A percentile compares a stretch with the other conserved stretches of the same genome.
Conservation (phyloP, 1,140 invertebrate species). For the Drosophila ohnishii region DNA sequence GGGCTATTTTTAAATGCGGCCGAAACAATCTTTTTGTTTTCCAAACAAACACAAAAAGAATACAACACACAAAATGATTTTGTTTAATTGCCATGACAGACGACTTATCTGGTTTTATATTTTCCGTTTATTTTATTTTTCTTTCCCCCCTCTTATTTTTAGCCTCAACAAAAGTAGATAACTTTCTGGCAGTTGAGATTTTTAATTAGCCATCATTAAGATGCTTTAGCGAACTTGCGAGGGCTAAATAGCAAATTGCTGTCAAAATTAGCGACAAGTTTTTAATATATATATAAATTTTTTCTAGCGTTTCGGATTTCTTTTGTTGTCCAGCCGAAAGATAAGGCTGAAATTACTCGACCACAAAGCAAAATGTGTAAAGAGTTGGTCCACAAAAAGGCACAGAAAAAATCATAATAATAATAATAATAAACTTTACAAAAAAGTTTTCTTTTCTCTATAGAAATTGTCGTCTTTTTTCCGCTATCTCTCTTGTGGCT, state of each 20-base stretch:
- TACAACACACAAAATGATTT: slow-evolving; percentile 42
- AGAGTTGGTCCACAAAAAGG: slow-evolving; percentile 31
- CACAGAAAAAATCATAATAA: slow-evolving; percentile 14
- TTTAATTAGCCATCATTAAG: slow-evolving; percentile 77
- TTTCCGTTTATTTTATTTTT: slow-evolving; percentile 10
- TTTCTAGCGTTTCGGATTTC: slow-evolving; percentile 27
- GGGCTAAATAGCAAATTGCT: slow-evolving; percentile 63
- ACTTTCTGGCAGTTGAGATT: slow-evolving; percentile 66
- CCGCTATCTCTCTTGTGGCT: slow-evolving; percentile 30
- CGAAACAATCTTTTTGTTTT: slow-evolving; percentile 68
- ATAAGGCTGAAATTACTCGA: slow-evolving; percentile 61
- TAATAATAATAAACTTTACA: slow-evolving; percentile 48
- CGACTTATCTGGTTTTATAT: slow-evolving; percentile 61
- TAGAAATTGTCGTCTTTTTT: slow-evolving; percentile 32
- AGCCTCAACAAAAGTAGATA: slow-evolving; percentile 41
- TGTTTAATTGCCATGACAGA: slow-evolving; percentile 68
- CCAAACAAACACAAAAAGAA: slow-evolving; percentile 56
- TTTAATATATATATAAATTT: slow-evolving; percentile 27
- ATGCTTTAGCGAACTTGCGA: slow-evolving; percentile 35
- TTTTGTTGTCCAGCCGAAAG: slow-evolving; percentile 48
- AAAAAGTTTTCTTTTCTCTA: slow-evolving; percentile 45
- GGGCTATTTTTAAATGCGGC: slow-evolving; percentile 62
- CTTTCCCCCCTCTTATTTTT: not conserved
- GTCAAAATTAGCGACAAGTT: slow-evolving; percentile 77
- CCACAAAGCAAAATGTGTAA: slow-evolving; percentile 31